Evolutionary conservation across 2,888 invertebrate genomes (phyloP), one percentile per base, ranked within the genome.

Genomic region (Polydrusus tereticollis): DNA sequence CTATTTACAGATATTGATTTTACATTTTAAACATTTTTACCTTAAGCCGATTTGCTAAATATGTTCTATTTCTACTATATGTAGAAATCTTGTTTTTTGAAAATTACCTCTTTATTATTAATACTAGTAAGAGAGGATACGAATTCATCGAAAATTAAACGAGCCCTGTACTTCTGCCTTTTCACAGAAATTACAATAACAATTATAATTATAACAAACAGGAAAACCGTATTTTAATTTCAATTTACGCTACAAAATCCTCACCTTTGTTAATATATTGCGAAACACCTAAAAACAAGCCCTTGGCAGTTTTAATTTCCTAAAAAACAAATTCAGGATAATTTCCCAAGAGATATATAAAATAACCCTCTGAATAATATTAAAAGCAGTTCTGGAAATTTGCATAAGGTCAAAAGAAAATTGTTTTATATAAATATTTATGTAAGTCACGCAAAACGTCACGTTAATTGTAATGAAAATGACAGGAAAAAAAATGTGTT

Each of bases 381-480:
- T 23, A 47, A 47, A 20, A 47, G 47, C 47, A 47, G 16, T 47
- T 47, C 47, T 23, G 21, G 20, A 21, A 45, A 47, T 47, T 47
- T 47, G 47, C 47, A 47, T 47, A 47, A 47, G 47, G 47, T 47
- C 47, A 47, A 47, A 47, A 21, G 47, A 47, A 47, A 47, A 47
- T 47, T 47, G 21, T 47, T 47, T 47, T 47, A 21, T 47, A 47
- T 23, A 47, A 47, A 47, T 47, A 47, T 47, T 47, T 47, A 45
- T 45, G 21, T 47, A 12, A 47, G 47, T 47, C 47, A 47, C 47
- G 47, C 47, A 20, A 47, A 23, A 47, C 10, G 23, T 47, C 5
- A 21, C n/a, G 5, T n/a, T 47, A 20, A 5, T 20, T 3, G 10
- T 12, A 47, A 47, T 21, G 5, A 21, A 21, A 21, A 21, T 47